Base-by-base conservation (phyloP, 2,888 invertebrate genomes). In the Aporophyla lueneburgensis region DNA sequence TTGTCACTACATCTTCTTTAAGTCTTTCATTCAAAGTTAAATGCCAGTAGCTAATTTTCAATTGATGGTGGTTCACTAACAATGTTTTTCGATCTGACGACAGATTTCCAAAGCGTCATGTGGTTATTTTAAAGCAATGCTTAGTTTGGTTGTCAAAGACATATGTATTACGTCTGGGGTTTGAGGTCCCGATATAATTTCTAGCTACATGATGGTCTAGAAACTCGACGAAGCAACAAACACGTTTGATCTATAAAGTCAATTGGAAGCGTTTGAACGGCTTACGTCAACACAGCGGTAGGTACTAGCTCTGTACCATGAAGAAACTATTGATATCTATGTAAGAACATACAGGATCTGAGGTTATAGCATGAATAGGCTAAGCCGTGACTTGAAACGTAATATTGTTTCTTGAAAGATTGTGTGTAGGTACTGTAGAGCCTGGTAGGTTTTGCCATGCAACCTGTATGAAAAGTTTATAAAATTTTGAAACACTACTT, bases 221-320 rank as follows among this genome's bases (percentile, higher is more conserved):
- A 69, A 66, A 46, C 43, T 72, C 54, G 33, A 19, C 19, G 61
- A 69, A 53, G 40, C 59, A 69, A 40, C 66, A 40, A 67, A 71
- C 62, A 70, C 43, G 46, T 67, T 73, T 70, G 67, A 68, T 81
- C 58, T 59, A 62, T 40, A 81, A 62, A 74, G 53, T 67, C 70
- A 78, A 67, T 54, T 58, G 27, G n/a, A 62, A 62, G 61, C 51
- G 63, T 69, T 46, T 53, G 56, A 66, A 21, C 56, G 54, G 56
- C 5, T 49, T 67, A 49, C 33, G 67, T 81, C 65, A 61, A 66
- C 61, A 72, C 53, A 27, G 43, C 33, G 51, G 19, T 54, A 40
- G n/a, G 51, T 33, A 33, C 27, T 21, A n/a, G 14, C 46, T 46
- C 33, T 53, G n/a, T 46, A 66, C 7, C 40, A 33, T 68, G 49